Evolutionary conservation across 2,888 invertebrate genomes (phyloP), one percentile per base, ranked within the genome.

Genomic region (Herminia tarsipennalis): DNA sequence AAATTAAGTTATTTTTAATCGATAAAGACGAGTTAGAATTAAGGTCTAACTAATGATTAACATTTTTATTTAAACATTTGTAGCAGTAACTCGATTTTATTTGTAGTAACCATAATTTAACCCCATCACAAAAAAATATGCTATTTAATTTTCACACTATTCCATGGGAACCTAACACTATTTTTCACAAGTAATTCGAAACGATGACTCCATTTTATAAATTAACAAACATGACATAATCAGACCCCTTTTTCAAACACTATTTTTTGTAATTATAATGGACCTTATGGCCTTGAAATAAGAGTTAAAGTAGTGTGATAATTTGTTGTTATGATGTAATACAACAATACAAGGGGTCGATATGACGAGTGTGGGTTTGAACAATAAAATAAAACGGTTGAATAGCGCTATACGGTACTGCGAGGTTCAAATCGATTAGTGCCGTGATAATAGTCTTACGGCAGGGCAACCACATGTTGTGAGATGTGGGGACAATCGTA

Each of bases 351-450:
- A 61, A 66, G 73, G 82, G 85, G 81, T 76, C 77, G 76, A 71
- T 76, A 68, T 64, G 73, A 77, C 72, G 71, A 73, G 81, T 80
- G 78, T 81, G 83, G 83, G 86, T 79, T 73, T 79, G 75, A 72
- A 87, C 87, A 87, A 89, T 88, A 81, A 88, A 88, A 88, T 88
- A 81, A 86, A 87, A 87, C 77, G 87, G 84, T 81, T 80, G 83
- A 83, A 83, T 76, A 81, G 76, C 73, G 73, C 74, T 76, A 76
- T 76, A 76, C 69, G 72, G 73, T 71, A 81, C 83, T 84, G 68
- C 67, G 67, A 86, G 87, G 89, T 85, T 86, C 84, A 81, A 85
- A 88, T 88, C 88, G 89, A 90, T 89, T 89, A 88, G 84, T 71
- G 74, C 70, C 75, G 80, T 72, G 81, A 84, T 89, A 87, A 88